Conservation (phyloP, 1,140 invertebrate genomes). For the Pseudomyrmex pallidus region DNA sequence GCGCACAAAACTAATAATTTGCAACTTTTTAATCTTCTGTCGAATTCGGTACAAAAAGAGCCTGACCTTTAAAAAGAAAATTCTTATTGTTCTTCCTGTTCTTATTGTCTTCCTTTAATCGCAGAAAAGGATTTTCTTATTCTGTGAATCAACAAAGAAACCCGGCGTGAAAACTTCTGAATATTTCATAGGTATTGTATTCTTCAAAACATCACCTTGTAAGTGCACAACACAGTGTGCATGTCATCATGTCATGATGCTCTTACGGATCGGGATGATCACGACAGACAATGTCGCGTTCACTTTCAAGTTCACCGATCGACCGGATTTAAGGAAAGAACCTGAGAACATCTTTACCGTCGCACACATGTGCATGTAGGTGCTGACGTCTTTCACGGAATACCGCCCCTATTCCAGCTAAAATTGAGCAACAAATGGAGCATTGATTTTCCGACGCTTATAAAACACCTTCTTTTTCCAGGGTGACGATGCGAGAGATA, state of each 20-base stretch:
- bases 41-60: too few species aligned
- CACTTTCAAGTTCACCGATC: constrained; percentile 29
- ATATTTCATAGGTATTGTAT: too few species aligned
- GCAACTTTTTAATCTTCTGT: too few species aligned
- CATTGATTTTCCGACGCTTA: not conserved
- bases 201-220: too few species aligned
- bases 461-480: not conserved
- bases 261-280: constrained; percentile 42
- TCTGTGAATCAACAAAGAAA: too few species aligned
- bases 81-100: too few species aligned
- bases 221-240: not conserved
- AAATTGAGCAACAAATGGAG: not conserved
- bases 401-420: not conserved
- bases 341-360: not conserved
- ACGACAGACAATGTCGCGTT: constrained; percentile 38
- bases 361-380: not conserved
- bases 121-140: too few species aligned
- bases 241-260: constrained; percentile 10
- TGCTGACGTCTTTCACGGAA: not conserved
- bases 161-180: too few species aligned
- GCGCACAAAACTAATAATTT: too few species aligned
- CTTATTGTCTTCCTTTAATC: too few species aligned
- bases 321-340: not conserved
- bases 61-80: too few species aligned
- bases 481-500: not conserved